Base-by-base conservation (phyloP, 2,113 vertebrate species). In the Catharus fuscescens region DNA sequence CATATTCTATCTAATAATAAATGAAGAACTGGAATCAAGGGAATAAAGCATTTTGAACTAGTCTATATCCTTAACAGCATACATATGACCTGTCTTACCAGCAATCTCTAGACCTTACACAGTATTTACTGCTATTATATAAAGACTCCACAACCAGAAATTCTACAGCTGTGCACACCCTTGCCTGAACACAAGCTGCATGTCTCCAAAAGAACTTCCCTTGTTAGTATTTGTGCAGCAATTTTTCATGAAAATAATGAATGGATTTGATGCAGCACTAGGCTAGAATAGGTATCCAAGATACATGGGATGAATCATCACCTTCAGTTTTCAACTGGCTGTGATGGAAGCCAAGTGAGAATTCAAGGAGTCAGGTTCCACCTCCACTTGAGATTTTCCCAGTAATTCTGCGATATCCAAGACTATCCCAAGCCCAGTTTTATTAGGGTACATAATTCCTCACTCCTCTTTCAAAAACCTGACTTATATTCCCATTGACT, bases 281-380 rank as follows among this genome's bases (percentile, higher is more conserved):
- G 45, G 24, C 18, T 86, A 11, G 74, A 84, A 78, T 0, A 71
- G 19, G 16, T 44, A 42, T 57, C 40, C 36, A 50, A 65, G 47
- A 29, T 4, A 52, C 18, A 12, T 0, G 14, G 32, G 44, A 60
- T 52, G 38, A 84, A 56, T 47, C 29, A 31, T 23, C 14, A 38
- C 17, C 12, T 52, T 28, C 31, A 26, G 28, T 64, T 88, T 53
- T 44, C 31, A 71, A 11, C 0, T 81, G 78, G 42, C 34, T 71
- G 7, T 40, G 56, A 26, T 36, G 6, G 34, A 2, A 11, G 1
- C 7, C 40, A 8, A 34, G 44, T 1, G 32, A 7, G n/a, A 80
- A 86, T 42, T 15, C 7, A 0, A 50, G 29, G 64, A 88, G 36
- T 61, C 26, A 72, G 18, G 60, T 60, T 25, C 21, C 18, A 47